Percentiles rank a stretch among this genome's conserved stretches.
Conservation (phyloP, 2,113 vertebrate species). For the Laticauda laticaudata region DNA sequence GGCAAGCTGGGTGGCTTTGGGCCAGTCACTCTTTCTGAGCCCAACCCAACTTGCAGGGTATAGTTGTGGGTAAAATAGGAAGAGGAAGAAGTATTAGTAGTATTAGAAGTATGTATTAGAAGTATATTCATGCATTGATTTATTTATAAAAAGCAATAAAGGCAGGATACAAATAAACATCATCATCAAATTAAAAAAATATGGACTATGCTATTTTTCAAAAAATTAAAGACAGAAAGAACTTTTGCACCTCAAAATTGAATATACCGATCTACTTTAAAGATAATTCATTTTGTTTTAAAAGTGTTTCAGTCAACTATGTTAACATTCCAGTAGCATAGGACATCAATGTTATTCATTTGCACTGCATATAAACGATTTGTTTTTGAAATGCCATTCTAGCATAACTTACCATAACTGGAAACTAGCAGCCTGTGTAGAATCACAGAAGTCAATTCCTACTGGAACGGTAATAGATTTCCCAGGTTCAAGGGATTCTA, state of each 20-base stretch:
- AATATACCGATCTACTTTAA: neutral
- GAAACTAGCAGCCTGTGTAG: conserved; percentile 91
- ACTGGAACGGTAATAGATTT: conserved; percentile 84
- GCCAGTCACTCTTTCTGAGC: neutral
- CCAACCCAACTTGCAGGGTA: neutral
- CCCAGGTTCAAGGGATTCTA: conserved; percentile 86
- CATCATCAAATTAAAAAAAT: neutral
- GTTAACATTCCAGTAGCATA: conserved; percentile 28
- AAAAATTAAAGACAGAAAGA: neutral
- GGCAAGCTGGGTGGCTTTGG: neutral
- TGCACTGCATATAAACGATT: neutral
- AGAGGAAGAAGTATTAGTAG: neutral
- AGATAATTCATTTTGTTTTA: neutral
- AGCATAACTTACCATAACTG: conserved; percentile 87
- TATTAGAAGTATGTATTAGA: too few relatives aligned
- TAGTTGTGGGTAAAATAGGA: neutral
- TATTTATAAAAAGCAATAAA: neutral
- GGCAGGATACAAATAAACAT: neutral
- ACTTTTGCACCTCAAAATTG: neutral
- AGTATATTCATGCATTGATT: neutral
- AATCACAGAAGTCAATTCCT: conserved; percentile 97
- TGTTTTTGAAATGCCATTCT: conserved; percentile 31
- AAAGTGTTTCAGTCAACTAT: neutral
- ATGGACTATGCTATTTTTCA: neutral
- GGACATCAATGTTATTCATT: neutral